Evolutionary conservation across 2,888 invertebrate species (phyloP), one percentile per base, ranked within the genome.

Genomic region (Dasypogon diadema): DNA sequence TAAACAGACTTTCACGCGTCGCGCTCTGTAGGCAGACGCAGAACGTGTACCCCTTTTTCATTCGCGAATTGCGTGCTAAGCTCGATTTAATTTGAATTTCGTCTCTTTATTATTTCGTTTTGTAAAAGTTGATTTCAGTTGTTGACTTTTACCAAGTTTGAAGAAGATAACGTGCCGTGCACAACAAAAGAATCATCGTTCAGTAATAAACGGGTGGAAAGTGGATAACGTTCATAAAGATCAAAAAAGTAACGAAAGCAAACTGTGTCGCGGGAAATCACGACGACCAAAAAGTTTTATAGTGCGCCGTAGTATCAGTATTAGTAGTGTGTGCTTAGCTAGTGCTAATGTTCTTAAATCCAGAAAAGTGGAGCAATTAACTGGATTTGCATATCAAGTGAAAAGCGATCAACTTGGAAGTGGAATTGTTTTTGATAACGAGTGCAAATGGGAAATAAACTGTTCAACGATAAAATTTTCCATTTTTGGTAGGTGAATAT

Each of bases 41-140:
- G n/a, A n/a, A n/a, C 12, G 26, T 48, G 24, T 21, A 21, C 18
- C 12, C 8, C 12, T 30, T 16, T 58, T 60, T n/a, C 12, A 30
- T 24, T 26, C 30, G 60, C 14, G 26, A 68, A 48, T 48, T 48
- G 65, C 65, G 65, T 48, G 65, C 65, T 68, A 48, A 24, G 65
- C 65, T 68, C 22, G 26, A 16, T 37, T 68, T 68, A 68, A 68
- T 68, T 68, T 68, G 48, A 68, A 30, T 48, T 68, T 22, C 14
- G 16, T 14, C 14, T 37, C n/a, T 37, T 63, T 24, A 18, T 46
- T 24, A 12, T 42, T n/a, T 48, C 21, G 8, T 26, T 68, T 68
- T 14, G 54, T 18, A 22, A 54, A 54, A 54, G 21, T 16, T 48
- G 26, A 24, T 68, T 68, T n/a, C 42, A n/a, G 24, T n/a, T 22